These are phyloP conservation scores for Chaetura pelagica DNA, from an alignment of 2,113 vertebrate genomes.

Conservation along the genomic window DNA sequence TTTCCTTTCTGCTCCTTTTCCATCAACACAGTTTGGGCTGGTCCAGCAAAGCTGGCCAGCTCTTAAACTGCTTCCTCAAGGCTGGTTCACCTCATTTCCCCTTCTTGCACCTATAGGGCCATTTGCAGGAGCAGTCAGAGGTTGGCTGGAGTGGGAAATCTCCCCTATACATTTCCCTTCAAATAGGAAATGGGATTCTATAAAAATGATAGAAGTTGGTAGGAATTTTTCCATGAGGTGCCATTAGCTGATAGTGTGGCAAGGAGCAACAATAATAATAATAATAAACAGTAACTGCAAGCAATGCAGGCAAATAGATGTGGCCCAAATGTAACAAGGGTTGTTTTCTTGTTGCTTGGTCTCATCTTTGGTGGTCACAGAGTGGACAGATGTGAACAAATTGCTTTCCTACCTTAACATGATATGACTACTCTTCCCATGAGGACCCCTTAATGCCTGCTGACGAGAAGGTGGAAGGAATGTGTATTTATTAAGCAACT, in stretches of 20 bases:
- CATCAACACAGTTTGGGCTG: not conserved
- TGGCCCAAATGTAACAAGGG: not conserved
- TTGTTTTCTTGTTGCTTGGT: not conserved
- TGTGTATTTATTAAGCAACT: not conserved
- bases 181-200: not conserved
- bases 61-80: not conserved
- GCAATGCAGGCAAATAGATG: not conserved
- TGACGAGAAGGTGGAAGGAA: not conserved
- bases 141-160: not conserved
- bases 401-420: not conserved
- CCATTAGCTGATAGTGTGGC: not conserved
- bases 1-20: not conserved
- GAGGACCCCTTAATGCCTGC: not conserved
- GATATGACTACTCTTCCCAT: not conserved
- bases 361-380: not conserved
- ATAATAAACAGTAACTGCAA: too few species aligned
- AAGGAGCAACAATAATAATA: not conserved
- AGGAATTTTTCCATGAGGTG: not conserved
- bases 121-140: rapidly evolving
- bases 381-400: not conserved
- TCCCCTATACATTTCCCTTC: not conserved
- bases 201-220: not conserved
- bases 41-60: not conserved
- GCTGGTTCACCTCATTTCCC: not conserved
- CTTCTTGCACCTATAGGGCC: not conserved